phyloP scores from a whole-genome alignment of 1,140 invertebrate species.

The Musca domestica region DNA sequence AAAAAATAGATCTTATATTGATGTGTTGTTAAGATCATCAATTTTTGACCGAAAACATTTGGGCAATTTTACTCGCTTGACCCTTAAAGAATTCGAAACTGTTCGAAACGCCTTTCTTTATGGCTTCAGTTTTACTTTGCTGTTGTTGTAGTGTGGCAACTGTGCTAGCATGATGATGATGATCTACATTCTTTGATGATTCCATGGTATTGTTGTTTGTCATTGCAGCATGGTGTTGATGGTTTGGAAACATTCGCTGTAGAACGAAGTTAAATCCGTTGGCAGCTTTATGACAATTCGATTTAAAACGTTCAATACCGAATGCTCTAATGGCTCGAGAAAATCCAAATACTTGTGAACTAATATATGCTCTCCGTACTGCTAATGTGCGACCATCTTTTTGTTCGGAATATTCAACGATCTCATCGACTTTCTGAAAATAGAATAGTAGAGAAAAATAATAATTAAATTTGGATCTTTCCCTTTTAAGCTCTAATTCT shows the following conservation, averaged over 20 bases:
- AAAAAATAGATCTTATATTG: not conserved
- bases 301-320: slow-evolving; percentile 82
- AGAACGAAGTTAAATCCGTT: slow-evolving; percentile 81
- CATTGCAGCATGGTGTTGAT: slow-evolving; percentile 24
- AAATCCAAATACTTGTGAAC: slow-evolving; percentile 84
- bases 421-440: slow-evolving; percentile 79
- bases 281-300: slow-evolving; percentile 78
- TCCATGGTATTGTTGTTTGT: not conserved
- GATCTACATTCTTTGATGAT: slow-evolving; percentile 2
- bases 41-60: slow-evolving; percentile 50
- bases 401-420: slow-evolving; percentile 75
- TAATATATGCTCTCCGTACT: slow-evolving; percentile 78
- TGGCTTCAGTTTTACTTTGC: slow-evolving; percentile 59
- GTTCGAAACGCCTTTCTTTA: slow-evolving; percentile 73
- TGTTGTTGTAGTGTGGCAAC: too few relatives aligned
- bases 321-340: slow-evolving; percentile 84
- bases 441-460: not conserved
- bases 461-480: too few relatives aligned
- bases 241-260: slow-evolving; percentile 65
- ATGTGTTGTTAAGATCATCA: slow-evolving; percentile 27
- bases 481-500: too few relatives aligned
- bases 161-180: slow-evolving; percentile 44
- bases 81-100: slow-evolving; percentile 75
- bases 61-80: slow-evolving; percentile 64
- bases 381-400: slow-evolving; percentile 74